phyloP scores from a whole-genome alignment of 2,113 vertebrate species.

The rat (Rattus norvegicus) region DNA sequence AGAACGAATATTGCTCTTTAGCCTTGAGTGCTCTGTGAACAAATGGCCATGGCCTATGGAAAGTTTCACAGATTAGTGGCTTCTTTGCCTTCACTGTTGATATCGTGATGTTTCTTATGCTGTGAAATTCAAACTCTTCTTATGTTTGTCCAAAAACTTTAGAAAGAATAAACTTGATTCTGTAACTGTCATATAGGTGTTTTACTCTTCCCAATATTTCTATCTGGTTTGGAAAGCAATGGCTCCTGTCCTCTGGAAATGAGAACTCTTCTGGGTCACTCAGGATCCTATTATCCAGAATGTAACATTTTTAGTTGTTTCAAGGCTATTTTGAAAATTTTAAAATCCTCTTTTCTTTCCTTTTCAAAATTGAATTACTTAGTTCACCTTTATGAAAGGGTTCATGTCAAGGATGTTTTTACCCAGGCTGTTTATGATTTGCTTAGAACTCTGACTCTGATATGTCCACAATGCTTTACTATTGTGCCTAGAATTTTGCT shows the following conservation, averaged over 20 bases:
- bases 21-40: constrained; percentile 11
- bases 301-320: constrained; percentile 1
- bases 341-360: not conserved
- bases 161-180: constrained; percentile 23
- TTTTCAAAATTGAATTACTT: not conserved
- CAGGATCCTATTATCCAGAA: not conserved
- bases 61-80: not conserved
- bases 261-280: not conserved
- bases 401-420: not conserved
- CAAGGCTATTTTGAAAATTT: constrained; percentile 17
- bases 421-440: not conserved
- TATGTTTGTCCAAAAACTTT: constrained; percentile 18
- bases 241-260: not conserved
- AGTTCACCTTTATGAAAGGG: not conserved
- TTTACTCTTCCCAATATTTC: constrained; percentile 2
- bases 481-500: not conserved
- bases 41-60: constrained; percentile 43
- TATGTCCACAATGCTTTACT: not conserved
- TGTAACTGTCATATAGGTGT: not conserved
- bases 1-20: not conserved
- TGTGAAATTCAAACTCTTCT: constrained; percentile 16
- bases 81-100: constrained; percentile 38
- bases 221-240: constrained; percentile 23
- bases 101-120: not conserved
- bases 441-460: not conserved